Base-by-base conservation (phyloP, 1,140 invertebrate genomes). In the Neodiprion fabricii region DNA sequence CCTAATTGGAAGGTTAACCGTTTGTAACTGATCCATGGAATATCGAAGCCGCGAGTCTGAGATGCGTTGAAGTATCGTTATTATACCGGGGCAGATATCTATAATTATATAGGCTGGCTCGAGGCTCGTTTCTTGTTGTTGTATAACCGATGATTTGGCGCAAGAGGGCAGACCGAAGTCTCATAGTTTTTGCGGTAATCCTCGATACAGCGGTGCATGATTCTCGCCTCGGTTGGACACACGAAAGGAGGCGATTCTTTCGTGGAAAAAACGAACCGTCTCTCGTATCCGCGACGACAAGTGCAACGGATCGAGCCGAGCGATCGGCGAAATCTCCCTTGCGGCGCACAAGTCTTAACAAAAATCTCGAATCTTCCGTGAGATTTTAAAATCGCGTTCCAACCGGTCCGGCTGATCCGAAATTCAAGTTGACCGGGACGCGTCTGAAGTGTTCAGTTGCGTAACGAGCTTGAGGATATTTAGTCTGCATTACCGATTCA, bases 91-190 rank as follows among this genome's bases (percentile, higher is more conserved):
- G 23, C 40, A 48, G 72, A 71, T 74, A 74, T 74, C 21, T 76
- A 72, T 76, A 76, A 76, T 76, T 76, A 76, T 71, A 74, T 23
- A 73, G 28, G 69, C 65, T 5, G 53, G 11, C 9, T 61, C 68
- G 48, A 65, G 23, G 70, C 50, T 73, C 49, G 74, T 77, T 73
- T 77, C 72, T 71, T 75, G 69, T 71, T 75, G 69, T 17, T 17
- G 11, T 76, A 73, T 74, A 74, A 72, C 72, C 75, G 73, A 76
- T 76, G 75, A 76, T 69, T 72, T 71, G 72, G 49, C 53, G 53
- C 53, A 61, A 14, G 53, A 61, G 53, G 4, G 53, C 11, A 61
- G 53, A 17, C 53, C 9, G 53, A 61, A 17, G 28, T 40, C 28
- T 40, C 28, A 40, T 40, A 14, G 53, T 61, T 61, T 61, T 61